phyloP scores from a whole-genome alignment of 1,140 invertebrate genomes.

The Papilio helenus region DNA sequence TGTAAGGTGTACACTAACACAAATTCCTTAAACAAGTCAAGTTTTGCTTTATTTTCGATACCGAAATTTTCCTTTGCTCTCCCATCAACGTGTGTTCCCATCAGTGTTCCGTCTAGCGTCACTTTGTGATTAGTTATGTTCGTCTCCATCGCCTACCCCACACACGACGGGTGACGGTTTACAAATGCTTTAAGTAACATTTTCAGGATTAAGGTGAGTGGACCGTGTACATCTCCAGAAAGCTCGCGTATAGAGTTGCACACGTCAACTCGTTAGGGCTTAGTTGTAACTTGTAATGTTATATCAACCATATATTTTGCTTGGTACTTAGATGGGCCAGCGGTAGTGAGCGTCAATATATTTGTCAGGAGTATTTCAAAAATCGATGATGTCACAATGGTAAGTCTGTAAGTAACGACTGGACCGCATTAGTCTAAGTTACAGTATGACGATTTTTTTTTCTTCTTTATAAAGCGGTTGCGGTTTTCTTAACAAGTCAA shows the following conservation, averaged over 20 bases:
- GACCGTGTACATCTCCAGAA: conserved; percentile 43
- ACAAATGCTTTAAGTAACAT: conserved; percentile 47
- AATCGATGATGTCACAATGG: conserved; percentile 99
- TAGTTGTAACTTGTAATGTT: conserved; percentile 59
- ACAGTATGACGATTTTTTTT: conserved; percentile 60
- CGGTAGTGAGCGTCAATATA: conserved; percentile 97
- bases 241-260: conserved; percentile 44
- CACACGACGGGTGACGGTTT: conserved; percentile 39
- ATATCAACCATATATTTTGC: conserved; percentile 78
- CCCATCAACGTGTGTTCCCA: conserved; percentile 22
- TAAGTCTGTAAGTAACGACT: conserved; percentile 86
- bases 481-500: conserved; percentile 76
- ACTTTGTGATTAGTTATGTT: conserved; percentile 39
- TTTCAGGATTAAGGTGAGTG: conserved; percentile 72
- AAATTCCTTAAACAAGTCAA: conserved; percentile 79
- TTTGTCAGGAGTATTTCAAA: conserved; percentile 99
- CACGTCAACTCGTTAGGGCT: conserved; percentile 59
- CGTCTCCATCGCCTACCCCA: conserved; percentile 28
- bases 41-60: conserved; percentile 46
- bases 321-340: conserved; percentile 91
- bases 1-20: conserved; percentile 65
- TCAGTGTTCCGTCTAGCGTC: conserved; percentile 29
- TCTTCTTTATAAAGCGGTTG: conserved; percentile 58
- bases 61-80: conserved; percentile 45
- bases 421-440: conserved; percentile 72